Conservation (phyloP, 2,797 vertebrate species). For the Etheostoma nigrum region DNA sequence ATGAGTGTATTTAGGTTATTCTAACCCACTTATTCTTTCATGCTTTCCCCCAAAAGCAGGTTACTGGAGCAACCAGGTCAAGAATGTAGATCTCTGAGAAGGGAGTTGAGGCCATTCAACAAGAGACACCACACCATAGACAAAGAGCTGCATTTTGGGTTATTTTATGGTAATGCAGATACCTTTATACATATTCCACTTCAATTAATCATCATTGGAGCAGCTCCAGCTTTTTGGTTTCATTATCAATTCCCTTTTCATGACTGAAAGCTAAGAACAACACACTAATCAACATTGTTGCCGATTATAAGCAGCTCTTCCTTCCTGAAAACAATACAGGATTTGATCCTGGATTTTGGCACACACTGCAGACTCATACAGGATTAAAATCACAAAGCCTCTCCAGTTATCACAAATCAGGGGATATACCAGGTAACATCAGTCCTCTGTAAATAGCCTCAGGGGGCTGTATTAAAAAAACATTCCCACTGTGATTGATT, state of each 20-base stretch:
- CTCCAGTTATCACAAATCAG: conserved; percentile 21
- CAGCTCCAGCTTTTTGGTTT: not conserved
- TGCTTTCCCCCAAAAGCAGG: conserved; percentile 44
- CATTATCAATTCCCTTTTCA: not conserved
- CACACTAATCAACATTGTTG: not conserved
- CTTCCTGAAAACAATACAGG: not conserved
- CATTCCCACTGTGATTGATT: conserved; percentile 17
- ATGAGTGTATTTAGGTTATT: conserved; percentile 6
- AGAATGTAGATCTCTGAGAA: conserved; percentile 33
- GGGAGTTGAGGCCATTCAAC: conserved; percentile 46
- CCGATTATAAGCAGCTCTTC: not conserved
- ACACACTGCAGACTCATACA: conserved; percentile 3
- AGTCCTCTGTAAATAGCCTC: conserved; percentile 31
- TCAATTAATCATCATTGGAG: conserved; percentile 2
- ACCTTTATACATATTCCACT: not conserved
- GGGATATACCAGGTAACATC: conserved; percentile 13
- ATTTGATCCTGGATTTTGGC: not conserved
- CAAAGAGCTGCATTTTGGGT: conserved; percentile 20
- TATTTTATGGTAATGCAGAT: conserved; percentile 4
- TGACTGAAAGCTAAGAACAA: not conserved
- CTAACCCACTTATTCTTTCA: conserved; percentile 49
- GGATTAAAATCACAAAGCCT: conserved; percentile 6
- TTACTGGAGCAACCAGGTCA: conserved; percentile 59
- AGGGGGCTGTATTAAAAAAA: conserved; percentile 38
- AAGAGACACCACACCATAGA: not conserved